Conservation (phyloP, 1,140 invertebrate species). For the Parasteatoda tepidariorum region DNA sequence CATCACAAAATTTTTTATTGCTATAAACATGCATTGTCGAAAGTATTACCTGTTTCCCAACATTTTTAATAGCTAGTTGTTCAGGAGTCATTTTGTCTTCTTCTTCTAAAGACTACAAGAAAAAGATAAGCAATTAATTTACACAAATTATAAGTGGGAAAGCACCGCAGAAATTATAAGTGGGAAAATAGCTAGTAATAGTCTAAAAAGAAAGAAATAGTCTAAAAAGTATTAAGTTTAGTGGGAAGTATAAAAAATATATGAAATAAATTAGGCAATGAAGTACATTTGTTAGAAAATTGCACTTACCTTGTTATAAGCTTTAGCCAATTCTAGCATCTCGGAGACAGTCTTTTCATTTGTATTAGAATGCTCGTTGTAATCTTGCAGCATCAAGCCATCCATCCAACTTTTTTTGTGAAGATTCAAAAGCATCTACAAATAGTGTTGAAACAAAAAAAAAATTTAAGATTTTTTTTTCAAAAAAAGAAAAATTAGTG, state of each 20-base stretch:
- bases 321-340: slow-evolving; percentile 97
- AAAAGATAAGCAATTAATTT: background rate
- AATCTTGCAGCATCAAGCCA: slow-evolving; percentile 93
- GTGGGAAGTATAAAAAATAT: background rate
- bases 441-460: background rate
- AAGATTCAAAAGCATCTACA: slow-evolving; percentile 95
- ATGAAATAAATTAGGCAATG: background rate
- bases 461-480: background rate
- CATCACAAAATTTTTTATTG: background rate
- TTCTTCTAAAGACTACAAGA: slow-evolving; percentile 88
- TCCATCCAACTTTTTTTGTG: slow-evolving; percentile 99
- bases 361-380: slow-evolving; percentile 90
- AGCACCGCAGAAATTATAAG: background rate
- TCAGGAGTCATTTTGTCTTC: slow-evolving; percentile 99
- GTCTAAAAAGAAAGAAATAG: too few relatives aligned
- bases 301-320: slow-evolving; percentile 90
- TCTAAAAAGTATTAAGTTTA: too few relatives aligned
- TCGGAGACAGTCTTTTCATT: slow-evolving; percentile 90
- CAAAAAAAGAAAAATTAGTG: background rate
- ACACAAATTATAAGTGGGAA: background rate
- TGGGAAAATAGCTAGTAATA: too few relatives aligned
- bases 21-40: background rate
- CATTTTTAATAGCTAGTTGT: slow-evolving; percentile 99
- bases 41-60: slow-evolving; percentile 87
- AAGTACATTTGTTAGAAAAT: slow-evolving; percentile 8